Base-by-base conservation (phyloP, 2,797 vertebrate genomes). In the Taenioides sp. region DNA sequence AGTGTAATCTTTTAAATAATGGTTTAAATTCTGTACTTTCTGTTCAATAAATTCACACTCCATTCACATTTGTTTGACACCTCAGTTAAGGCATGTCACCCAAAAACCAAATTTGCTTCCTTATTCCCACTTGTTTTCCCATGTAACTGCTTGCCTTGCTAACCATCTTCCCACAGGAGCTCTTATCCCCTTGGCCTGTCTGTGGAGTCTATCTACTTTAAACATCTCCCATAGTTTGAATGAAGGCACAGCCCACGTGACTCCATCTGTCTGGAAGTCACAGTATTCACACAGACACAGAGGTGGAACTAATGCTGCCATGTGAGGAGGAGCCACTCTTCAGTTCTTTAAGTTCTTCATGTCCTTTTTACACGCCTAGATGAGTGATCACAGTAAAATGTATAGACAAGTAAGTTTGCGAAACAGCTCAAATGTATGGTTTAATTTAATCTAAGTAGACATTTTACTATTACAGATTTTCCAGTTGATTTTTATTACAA, bases 81-180 rank as follows among this genome's bases (percentile, higher is more conserved):
- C 31, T 34, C 31, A 34, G 5, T 34, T 16, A 50, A 22, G 0
- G 2, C 3, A 22, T 3, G 12, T 14, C 52, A 11, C 20, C 7
- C n/a, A 11, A n/a, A 22, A 54, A 54, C n/a, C 52, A n/a, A 54
- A 22, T 54, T 9, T 0, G 50, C 20, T 9, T 54, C 2, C 9
- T 23, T 11, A 23, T 22, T 55, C 54, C 18, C 50, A 23, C 54
- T 9, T 4, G 52, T 55, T 55, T 23, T 22, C n/a, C 1, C n/a
- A 55, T 3, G 10, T 23, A 11, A 47, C 4, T 9, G 20, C 6
- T 18, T n/a, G n/a, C 4, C 50, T n/a, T 10, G 7, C 50, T 81
- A 71, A 74, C 59, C 37, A 37, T 58, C 75, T 63, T 83, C 83
- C 76, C 82, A 62, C 28, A 73, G 72, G 81, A 76, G 74, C 76